Percentiles rank a stretch among this genome's conserved stretches.
Evolutionary conservation across 2,888 invertebrate species (phyloP).

Genomic region (Pachliopta kotzebuea): DNA sequence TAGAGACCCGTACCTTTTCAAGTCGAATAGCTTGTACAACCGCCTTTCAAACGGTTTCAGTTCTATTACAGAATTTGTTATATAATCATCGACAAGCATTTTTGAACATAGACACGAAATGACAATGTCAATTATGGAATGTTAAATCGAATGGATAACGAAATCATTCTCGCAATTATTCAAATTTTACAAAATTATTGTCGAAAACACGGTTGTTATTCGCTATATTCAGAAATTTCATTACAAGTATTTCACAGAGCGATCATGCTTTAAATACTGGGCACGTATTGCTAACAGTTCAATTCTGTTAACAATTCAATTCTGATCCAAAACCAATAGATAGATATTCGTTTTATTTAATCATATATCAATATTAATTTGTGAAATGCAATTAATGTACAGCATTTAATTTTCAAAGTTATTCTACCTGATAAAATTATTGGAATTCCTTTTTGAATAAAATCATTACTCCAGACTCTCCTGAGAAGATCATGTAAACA

Average conservation of each 20-base stretch:
- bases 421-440: no score
- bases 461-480: no score
- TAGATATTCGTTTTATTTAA: background rate
- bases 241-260: slow-evolving; percentile 74
- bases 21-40: background rate
- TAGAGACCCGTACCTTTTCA: no score
- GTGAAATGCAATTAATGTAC: no score
- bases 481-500: no score
- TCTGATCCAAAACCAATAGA: background rate
- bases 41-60: background rate
- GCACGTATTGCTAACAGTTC: slow-evolving; percentile 42
- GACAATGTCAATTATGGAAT: background rate
- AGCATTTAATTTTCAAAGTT: no score
- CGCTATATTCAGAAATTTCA: slow-evolving; percentile 59
- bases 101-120: background rate
- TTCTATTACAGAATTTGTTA: background rate
- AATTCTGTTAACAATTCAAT: slow-evolving; percentile 18
- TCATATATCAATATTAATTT: background rate
- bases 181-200: slow-evolving; percentile 43
- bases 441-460: no score
- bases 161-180: slow-evolving; percentile 27
- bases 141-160: background rate
- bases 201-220: slow-evolving; percentile 41
- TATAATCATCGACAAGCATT: background rate
- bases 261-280: slow-evolving; percentile 52